Conservation (phyloP, 2,888 invertebrate genomes). For the Cartodere bifasciata region DNA sequence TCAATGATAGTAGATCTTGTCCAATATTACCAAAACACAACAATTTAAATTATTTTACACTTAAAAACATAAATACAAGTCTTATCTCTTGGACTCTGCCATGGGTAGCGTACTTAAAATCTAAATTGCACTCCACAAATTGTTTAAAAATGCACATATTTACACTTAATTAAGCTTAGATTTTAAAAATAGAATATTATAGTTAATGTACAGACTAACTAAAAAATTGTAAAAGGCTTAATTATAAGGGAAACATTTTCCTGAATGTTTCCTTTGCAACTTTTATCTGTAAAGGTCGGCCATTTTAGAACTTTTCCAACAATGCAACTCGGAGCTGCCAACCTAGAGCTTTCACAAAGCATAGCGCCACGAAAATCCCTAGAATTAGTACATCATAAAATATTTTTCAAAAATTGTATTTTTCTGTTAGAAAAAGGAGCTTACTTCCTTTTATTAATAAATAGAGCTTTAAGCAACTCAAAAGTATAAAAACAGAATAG, state of each 20-base stretch:
- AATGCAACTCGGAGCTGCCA: conserved; percentile 27
- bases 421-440: too few species aligned
- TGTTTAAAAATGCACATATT: conserved; percentile 12
- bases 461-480: too few species aligned
- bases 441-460: too few species aligned
- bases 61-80: conserved; percentile 22
- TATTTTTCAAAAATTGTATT: too few species aligned
- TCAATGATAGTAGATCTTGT: too few species aligned
- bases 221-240: too few species aligned
- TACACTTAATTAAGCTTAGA: conserved; percentile 11
- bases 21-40: too few species aligned
- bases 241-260: too few species aligned
- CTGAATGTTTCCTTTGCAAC: conserved; percentile 7
- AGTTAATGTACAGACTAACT: too few species aligned
- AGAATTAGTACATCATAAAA: too few species aligned
- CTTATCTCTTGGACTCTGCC: conserved; percentile 23
- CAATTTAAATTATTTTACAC: conserved; percentile 11
- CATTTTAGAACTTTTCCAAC: conserved; percentile 34
- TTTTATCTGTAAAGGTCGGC: conserved; percentile 22
- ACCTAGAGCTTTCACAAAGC: conserved; percentile 9
- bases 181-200: too few species aligned
- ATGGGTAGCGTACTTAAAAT: conserved; percentile 19
- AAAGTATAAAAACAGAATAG: too few species aligned
- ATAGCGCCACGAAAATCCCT: conserved; percentile 2
- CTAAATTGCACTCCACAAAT: conserved; percentile 13